A percentile compares a stretch with the other conserved stretches of the same genome.
phyloP scores from a whole-genome alignment of 2,888 invertebrate species.

The Drosophila anomalata region DNA sequence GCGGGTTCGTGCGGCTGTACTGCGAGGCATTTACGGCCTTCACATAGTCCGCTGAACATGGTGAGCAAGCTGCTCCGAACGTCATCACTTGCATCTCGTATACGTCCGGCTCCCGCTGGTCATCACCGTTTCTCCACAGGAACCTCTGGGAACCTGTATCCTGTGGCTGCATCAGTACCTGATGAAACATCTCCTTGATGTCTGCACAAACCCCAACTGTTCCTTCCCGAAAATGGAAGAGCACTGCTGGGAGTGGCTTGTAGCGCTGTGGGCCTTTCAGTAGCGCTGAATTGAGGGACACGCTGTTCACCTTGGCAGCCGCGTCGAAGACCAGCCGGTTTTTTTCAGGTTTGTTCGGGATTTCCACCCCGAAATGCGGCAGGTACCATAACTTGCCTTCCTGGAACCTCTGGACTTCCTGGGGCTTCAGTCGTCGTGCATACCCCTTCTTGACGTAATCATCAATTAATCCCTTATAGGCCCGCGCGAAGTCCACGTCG shows the following conservation, averaged over 20 bases:
- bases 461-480: background rate
- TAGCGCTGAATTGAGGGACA: no score
- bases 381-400: no score
- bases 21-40: background rate
- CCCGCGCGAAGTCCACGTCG: no score
- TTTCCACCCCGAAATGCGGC: no score
- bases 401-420: no score
- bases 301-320: no score
- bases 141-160: slow-evolving; percentile 9
- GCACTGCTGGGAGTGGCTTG: no score
- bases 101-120: background rate
- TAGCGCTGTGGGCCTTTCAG: no score
- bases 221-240: slow-evolving; percentile 4
- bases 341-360: no score
- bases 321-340: no score
- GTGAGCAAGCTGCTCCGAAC: slow-evolving; percentile 4
- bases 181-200: slow-evolving; percentile 13
- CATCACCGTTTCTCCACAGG: background rate
- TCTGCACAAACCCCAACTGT: slow-evolving; percentile 2
- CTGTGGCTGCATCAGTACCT: slow-evolving; percentile 9
- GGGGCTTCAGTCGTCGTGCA: no score
- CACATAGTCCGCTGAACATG: slow-evolving; percentile 10
- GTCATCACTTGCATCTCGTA: slow-evolving; percentile 15
- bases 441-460: slow-evolving; percentile 13
- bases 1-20: slow-evolving; percentile 3